Evolutionary conservation across 2,797 vertebrate species (phyloP).

Genomic region (Characodon lateralis): DNA sequence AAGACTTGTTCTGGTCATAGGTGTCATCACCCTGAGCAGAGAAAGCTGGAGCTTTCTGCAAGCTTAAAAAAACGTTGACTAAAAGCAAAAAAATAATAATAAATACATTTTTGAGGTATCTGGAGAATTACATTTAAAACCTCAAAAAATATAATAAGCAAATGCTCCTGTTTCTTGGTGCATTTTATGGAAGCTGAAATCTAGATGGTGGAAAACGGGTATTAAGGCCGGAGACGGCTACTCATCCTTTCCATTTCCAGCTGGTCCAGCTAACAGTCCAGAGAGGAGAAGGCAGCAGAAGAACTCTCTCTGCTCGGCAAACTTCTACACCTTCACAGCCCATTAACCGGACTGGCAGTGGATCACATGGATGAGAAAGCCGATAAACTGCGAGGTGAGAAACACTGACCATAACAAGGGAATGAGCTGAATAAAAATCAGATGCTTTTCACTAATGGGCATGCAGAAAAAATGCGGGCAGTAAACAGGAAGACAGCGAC

Average conservation of each 20-base stretch:
- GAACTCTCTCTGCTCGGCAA: neutral
- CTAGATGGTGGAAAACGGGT: neutral
- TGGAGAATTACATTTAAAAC: neutral
- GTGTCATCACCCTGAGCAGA: neutral
- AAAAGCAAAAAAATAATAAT: neutral
- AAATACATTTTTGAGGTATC: neutral
- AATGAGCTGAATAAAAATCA: constrained; percentile 12
- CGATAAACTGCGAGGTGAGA: neutral
- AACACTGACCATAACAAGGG: neutral
- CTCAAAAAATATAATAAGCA: neutral
- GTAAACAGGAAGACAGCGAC: neutral
- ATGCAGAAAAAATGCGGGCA: neutral
- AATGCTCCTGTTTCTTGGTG: neutral
- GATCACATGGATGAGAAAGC: neutral
- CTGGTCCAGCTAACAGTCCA: too few species aligned
- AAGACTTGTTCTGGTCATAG: neutral
- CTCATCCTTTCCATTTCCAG: too few species aligned
- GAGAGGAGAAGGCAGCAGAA: neutral
- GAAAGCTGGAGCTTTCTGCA: too few species aligned
- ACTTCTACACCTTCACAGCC: constrained; percentile 14
- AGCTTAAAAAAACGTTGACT: neutral
- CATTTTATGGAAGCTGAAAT: neutral
- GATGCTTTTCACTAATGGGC: neutral
- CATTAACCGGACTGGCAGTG: neutral
- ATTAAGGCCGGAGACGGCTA: neutral